Evolutionary conservation across 2,888 invertebrate species (phyloP).

Genomic region (Drosophila testacea): DNA sequence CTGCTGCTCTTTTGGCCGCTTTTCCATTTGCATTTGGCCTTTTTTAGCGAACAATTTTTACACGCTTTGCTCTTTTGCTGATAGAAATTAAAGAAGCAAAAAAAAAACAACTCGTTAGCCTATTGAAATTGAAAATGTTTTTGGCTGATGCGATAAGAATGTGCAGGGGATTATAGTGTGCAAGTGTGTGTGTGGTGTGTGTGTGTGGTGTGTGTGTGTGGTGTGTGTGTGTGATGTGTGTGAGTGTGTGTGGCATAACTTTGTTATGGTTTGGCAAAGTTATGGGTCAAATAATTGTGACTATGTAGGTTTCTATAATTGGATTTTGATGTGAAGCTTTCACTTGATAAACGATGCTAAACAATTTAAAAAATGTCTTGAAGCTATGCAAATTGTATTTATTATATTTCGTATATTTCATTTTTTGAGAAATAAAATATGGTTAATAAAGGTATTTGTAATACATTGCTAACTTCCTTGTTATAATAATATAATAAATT

Average conservation of each 20-base stretch:
- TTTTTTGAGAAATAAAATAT: too few relatives aligned
- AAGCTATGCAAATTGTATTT: neutral
- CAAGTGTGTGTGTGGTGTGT: constrained; percentile 9
- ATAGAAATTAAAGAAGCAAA: constrained; percentile 49
- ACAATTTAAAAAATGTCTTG: constrained; percentile 10
- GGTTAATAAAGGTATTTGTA: too few relatives aligned
- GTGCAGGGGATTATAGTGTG: constrained; percentile 51
- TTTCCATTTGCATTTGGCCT: constrained; percentile 73
- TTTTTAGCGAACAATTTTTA: constrained; percentile 72
- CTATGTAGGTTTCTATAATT: constrained; percentile 50
- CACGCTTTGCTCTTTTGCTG: constrained; percentile 56
- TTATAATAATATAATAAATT: too few relatives aligned
- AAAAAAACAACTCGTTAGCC: constrained; percentile 72
- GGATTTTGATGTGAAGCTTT: constrained; percentile 40
- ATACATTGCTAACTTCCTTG: too few relatives aligned
- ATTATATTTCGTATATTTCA: neutral
- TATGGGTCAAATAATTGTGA: constrained; percentile 56
- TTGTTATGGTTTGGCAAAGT: constrained; percentile 48
- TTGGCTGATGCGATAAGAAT: constrained; percentile 73
- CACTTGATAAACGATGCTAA: constrained; percentile 23
- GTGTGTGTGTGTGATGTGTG: constrained; percentile 9
- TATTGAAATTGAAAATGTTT: constrained; percentile 80
- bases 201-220: constrained; percentile 18
- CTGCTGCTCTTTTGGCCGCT: constrained; percentile 69
- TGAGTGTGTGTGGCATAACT: constrained; percentile 41